These are phyloP conservation scores for Mallotus villosus DNA, from an alignment of 2,797 vertebrate species.

Conservation along the genomic window DNA sequence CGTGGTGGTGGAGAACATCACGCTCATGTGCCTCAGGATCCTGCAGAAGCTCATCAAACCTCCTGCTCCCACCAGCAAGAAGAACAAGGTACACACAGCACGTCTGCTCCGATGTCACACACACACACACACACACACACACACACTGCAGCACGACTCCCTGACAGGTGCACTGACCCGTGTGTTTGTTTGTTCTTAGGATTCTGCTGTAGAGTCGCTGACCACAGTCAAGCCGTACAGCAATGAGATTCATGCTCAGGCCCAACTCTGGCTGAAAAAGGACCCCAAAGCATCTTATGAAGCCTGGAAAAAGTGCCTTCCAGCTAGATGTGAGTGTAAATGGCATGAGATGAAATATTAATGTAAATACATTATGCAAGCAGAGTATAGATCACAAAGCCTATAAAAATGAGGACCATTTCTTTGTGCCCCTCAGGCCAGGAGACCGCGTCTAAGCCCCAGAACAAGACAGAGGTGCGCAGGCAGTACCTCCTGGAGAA, in stretches of 20 bases:
- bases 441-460: constrained; percentile 84
- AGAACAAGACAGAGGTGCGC: constrained; percentile 85
- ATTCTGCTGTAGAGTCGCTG: constrained; percentile 89
- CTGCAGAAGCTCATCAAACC: constrained; percentile 97
- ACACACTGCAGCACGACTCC: neutral
- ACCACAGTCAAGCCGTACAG: constrained; percentile 97
- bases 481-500: constrained; percentile 93
- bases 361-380: too few relatives aligned
- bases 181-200: constrained; percentile 68
- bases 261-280: constrained; percentile 97
- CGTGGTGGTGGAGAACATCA: constrained; percentile 97
- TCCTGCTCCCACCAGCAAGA: constrained; percentile 95
- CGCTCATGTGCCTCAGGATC: constrained; percentile 97
- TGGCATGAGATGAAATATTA: too few relatives aligned
- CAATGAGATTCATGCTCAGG: constrained; percentile 98
- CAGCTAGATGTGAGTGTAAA: constrained; percentile 84
- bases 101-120: neutral
- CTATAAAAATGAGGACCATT: neutral
- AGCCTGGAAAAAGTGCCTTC: constrained; percentile 98
- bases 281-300: constrained; percentile 96
- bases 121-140: neutral
- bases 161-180: neutral
- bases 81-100: constrained; percentile 87
- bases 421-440: constrained; percentile 61
- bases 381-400: too few relatives aligned